Percentiles rank a stretch among this genome's conserved stretches.
These are phyloP conservation scores for Zaprionus nigranus DNA, from an alignment of 1,140 invertebrate species.

Conservation along the genomic window DNA sequence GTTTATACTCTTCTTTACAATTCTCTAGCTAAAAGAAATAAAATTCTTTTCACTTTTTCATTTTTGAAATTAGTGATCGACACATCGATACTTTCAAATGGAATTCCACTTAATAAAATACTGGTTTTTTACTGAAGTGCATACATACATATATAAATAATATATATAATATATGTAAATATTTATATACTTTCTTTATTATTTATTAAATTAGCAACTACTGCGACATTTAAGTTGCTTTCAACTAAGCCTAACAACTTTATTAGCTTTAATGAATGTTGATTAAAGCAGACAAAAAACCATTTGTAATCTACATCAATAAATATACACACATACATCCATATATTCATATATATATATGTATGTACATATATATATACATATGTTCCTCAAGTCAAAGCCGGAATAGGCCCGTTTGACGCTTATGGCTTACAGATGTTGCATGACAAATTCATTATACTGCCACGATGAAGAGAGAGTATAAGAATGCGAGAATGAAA, in stretches of 20 bases:
- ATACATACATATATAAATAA: no score
- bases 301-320: neutral
- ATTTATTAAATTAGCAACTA: neutral
- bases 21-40: neutral
- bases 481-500: conserved; percentile 19
- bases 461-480: conserved; percentile 7
- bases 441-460: conserved; percentile 16
- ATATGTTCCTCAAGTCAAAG: neutral
- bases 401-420: neutral
- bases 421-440: conserved; percentile 8
- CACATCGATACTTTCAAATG: neutral
- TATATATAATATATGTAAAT: no score
- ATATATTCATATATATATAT: neutral
- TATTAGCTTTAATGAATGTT: neutral
- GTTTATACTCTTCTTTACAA: neutral
- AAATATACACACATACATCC: neutral
- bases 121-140: no score
- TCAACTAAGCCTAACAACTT: neutral
- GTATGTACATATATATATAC: neutral
- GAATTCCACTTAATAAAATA: no score
- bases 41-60: neutral
- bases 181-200: neutral
- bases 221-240: neutral
- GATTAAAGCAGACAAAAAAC: neutral
- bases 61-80: neutral